Evolutionary conservation across 2,113 vertebrate species (phyloP), one percentile per base, ranked within the genome.

Genomic region (Callipepla squamata): DNA sequence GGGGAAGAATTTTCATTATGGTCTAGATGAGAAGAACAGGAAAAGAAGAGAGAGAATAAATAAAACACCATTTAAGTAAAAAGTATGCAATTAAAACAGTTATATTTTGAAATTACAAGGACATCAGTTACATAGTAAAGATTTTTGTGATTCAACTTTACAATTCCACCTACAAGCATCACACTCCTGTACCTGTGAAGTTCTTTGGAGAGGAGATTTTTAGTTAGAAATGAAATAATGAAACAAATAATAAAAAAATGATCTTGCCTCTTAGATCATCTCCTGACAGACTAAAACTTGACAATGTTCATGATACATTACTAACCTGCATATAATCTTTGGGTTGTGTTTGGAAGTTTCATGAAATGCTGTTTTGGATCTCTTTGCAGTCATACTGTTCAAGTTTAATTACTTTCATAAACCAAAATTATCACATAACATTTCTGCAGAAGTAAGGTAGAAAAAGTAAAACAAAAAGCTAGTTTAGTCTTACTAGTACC

Each of bases 301-400:
- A 2, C 4, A 61, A 3, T 50, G 55, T 47, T 69, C 40, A 55
- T 11, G 2, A 38, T 30, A 34, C 32, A 34, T 2, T 36, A 9
- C 19, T 55, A 69, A 57, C 0, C 11, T 61, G 13, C 34, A 85
- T 78, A 61, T 65, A 16, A 57, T 14, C 23, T 40, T 40, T 40
- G 40, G 40, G 13, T 40, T 40, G 13, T 45, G 9, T 42, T 68
- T 0, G 0, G 6, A 0, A 6, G 25, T 50, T 65, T 18, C 12
- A n/a, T 17, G 9, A 81, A 90, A 77, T 53, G 6, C 15, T 82
- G 7, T 6, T 83, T 59, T 65, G 38, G 25, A 40, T 6, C 9
- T 74, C 68, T 62, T 47, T 66, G n/a, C 16, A 25, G 23, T 74
- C 40, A 26, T 11, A 34, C 10, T 7, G 26, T 36, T 75, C 0